phyloP scores from a whole-genome alignment of 2,797 vertebrate species.

The Gymnoscopelus braueri region DNA sequence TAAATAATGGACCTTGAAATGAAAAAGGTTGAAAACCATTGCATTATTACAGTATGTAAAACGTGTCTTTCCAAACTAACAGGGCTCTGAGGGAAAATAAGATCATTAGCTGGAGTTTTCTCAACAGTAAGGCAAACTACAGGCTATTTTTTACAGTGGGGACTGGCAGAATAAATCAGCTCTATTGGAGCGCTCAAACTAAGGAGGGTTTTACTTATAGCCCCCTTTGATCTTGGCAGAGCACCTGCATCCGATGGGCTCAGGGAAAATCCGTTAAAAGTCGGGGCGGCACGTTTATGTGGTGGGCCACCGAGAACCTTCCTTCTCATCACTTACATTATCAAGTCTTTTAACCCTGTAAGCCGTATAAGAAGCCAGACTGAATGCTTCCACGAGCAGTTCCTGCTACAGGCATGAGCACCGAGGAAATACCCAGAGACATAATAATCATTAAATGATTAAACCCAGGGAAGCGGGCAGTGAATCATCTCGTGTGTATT shows the following conservation, averaged over 20 bases:
- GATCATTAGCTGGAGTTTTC: slow-evolving; percentile 59
- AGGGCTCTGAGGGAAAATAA: slow-evolving; percentile 31
- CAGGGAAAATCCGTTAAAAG: slow-evolving; percentile 80
- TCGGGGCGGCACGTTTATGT: slow-evolving; percentile 70
- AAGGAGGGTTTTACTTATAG: slow-evolving; percentile 61
- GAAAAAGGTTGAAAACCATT: not conserved
- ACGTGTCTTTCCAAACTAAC: slow-evolving; percentile 39
- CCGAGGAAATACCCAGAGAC: slow-evolving; percentile 74
- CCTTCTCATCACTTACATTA: slow-evolving; percentile 75
- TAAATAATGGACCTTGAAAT: too few species aligned
- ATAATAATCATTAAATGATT: slow-evolving; percentile 80
- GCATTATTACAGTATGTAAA: slow-evolving; percentile 46
- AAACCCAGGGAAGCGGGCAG: slow-evolving; percentile 59
- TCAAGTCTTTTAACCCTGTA: slow-evolving; percentile 62
- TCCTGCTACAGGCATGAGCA: slow-evolving; percentile 41
- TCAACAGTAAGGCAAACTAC: slow-evolving; percentile 50
- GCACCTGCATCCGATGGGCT: slow-evolving; percentile 81
- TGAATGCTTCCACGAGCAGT: slow-evolving; percentile 20
- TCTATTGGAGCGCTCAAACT: slow-evolving; percentile 64
- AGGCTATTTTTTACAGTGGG: slow-evolving; percentile 70
- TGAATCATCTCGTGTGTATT: slow-evolving; percentile 73
- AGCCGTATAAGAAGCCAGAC: slow-evolving; percentile 38
- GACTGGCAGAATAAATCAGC: slow-evolving; percentile 67
- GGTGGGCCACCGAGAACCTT: slow-evolving; percentile 63
- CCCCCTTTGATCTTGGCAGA: slow-evolving; percentile 77